Evolutionary conservation across 2,888 invertebrate genomes (phyloP), one percentile per base, ranked within the genome.

Genomic region (Erebia palarica): DNA sequence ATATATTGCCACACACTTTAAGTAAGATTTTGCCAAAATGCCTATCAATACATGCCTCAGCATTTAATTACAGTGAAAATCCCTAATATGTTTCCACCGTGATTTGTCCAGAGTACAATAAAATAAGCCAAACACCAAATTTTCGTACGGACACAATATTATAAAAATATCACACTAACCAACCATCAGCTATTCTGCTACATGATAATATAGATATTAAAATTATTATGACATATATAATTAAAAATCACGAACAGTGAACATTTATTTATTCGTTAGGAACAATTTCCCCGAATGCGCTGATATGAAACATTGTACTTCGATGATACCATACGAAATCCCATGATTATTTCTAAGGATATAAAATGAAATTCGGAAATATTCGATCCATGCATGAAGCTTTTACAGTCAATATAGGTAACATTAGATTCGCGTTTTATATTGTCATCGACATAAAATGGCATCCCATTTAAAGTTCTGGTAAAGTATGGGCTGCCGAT

Each of bases 251-350:
- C 21, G 9, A 63, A 2, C 14, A 21, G 4, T 21, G 49, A 47
- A 49, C 49, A 47, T 42, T 1, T 60, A 44, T 42, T 1, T 51
- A 58, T 42, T 61, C 64, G 44, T 67, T 27, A 71, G 49, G 36
- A 71, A 69, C 21, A 65, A 72, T 65, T 55, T 69, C 27, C 63
- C 18, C 36, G 16, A 61, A 47, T 66, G 64, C 74, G 68, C 65
- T 86, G 88, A 89, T 88, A 88, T 87, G 86, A 86, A 73, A 78
- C 77, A 74, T 87, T 88, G 86, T 88, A 87, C 86, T 87, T 80
- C 80, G 74, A 63, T 63, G 65, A 68, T 70, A 63, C 27, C 59
- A 61, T 47, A 63, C 51, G 51, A 51, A 47, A 51, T 51, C n/a
- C 51, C 5, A n/a, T 16, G 16, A 53, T 3, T 55, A 18, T 18